Percentiles rank a stretch among this genome's conserved stretches.
These are phyloP conservation scores for Anomalospiza imberbis DNA, from an alignment of 2,797 vertebrate genomes.

Conservation along the genomic window DNA sequence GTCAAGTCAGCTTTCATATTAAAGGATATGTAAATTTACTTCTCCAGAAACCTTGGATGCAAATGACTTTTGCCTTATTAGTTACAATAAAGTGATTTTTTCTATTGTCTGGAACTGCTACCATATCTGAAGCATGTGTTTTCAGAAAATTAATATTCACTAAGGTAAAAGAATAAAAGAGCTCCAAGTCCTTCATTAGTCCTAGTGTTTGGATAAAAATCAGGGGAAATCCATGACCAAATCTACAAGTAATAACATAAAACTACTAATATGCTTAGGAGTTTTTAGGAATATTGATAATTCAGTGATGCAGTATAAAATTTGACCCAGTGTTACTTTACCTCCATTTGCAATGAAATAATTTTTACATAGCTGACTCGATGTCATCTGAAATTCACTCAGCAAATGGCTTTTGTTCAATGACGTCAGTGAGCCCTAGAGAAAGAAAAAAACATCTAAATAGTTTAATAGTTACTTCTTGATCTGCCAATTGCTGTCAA, in stretches of 20 bases:
- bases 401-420: neutral
- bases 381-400: neutral
- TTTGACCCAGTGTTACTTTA: neutral
- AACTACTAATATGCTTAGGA: neutral
- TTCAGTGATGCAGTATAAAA: neutral
- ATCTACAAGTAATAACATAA: neutral
- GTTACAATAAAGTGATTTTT: neutral
- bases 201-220: conserved; percentile 8
- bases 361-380: neutral
- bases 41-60: neutral
- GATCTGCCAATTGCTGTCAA: neutral
- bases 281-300: neutral
- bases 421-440: neutral
- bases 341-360: neutral
- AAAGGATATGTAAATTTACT: neutral
- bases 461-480: conserved; percentile 4
- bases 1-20: neutral
- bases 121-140: neutral
- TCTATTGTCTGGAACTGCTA: conserved; percentile 1
- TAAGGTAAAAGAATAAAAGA: neutral
- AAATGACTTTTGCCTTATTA: conserved; percentile 11
- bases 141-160: neutral
- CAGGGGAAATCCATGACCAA: neutral
- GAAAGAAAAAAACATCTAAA: neutral
- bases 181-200: neutral